phyloP scores from a whole-genome alignment of 2,797 vertebrate species.

The Microctenopoma stevenorrisi region DNA sequence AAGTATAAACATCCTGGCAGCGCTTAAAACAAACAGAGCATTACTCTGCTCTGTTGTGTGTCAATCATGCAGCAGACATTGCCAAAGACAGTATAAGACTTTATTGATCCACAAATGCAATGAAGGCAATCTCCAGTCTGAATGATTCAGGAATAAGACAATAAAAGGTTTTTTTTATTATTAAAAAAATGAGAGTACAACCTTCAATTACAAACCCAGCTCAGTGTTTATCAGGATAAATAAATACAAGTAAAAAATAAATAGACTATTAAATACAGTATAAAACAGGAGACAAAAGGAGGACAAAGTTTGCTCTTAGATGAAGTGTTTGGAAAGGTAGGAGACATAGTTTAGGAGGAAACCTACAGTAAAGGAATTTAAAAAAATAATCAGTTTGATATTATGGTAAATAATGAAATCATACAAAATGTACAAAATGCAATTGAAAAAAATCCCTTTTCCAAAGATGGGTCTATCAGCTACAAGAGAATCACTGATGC shows the following conservation, averaged over 20 bases:
- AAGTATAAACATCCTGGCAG: conserved; percentile 58
- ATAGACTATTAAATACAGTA: conserved; percentile 88
- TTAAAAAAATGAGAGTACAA: conserved; percentile 76
- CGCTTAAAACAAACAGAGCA: conserved; percentile 32
- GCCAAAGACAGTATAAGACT: conserved; percentile 40
- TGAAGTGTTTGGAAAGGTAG: conserved; percentile 54
- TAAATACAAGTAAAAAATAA: conserved; percentile 89
- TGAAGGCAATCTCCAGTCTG: conserved; percentile 24
- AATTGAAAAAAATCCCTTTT: conserved; percentile 70
- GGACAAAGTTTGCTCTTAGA: conserved; percentile 46
- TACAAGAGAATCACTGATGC: conserved; percentile 60
- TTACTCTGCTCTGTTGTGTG: conserved; percentile 21
- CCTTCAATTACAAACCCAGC: conserved; percentile 82
- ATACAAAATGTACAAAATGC: conserved; percentile 62
- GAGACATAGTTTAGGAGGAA: conserved; percentile 48
- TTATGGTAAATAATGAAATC: conserved; percentile 57
- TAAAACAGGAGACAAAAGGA: conserved; percentile 76
- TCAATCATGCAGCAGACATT: conserved; percentile 37
- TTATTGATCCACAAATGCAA: conserved; percentile 58
- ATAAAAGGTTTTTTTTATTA: conserved; percentile 58
- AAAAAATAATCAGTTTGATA: conserved; percentile 60
- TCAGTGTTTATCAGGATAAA: conserved; percentile 83
- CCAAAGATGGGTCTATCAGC: conserved; percentile 60
- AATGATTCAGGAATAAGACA: conserved; percentile 44
- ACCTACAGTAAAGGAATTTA: conserved; percentile 21